Percentiles rank a stretch among this genome's conserved stretches.
phyloP scores from a whole-genome alignment of 2,797 vertebrate genomes.

The Sitta carolinensis region DNA sequence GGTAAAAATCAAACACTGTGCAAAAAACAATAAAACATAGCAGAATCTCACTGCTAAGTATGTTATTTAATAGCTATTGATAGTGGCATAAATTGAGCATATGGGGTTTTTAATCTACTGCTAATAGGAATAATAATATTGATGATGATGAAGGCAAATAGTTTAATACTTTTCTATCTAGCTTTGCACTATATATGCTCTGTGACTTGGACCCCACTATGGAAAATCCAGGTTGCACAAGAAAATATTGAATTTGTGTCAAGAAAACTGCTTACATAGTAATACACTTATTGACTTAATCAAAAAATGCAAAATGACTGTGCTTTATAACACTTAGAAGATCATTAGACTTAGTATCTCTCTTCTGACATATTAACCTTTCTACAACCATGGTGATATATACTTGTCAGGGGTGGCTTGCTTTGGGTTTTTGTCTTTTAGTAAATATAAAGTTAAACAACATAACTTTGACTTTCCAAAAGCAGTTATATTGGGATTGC shows the following conservation, averaged over 20 bases:
- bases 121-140: neutral
- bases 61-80: neutral
- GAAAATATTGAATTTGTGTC: constrained; percentile 67
- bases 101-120: neutral
- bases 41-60: neutral
- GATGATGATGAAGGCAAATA: neutral
- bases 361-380: constrained; percentile 28
- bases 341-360: constrained; percentile 8
- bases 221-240: constrained; percentile 43
- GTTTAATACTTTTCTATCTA: neutral
- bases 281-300: constrained; percentile 66
- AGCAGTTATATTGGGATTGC: neutral
- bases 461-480: neutral
- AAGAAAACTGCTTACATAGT: constrained; percentile 60
- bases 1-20: neutral
- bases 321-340: constrained; percentile 59
- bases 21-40: neutral
- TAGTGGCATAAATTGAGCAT: neutral
- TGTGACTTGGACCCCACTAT: neutral
- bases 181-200: neutral
- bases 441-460: neutral
- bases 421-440: neutral
- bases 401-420: neutral
- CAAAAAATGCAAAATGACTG: constrained; percentile 58
- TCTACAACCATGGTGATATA: neutral